Conservation (phyloP, 1,140 invertebrate species). For the Metopolophium dirhodum region DNA sequence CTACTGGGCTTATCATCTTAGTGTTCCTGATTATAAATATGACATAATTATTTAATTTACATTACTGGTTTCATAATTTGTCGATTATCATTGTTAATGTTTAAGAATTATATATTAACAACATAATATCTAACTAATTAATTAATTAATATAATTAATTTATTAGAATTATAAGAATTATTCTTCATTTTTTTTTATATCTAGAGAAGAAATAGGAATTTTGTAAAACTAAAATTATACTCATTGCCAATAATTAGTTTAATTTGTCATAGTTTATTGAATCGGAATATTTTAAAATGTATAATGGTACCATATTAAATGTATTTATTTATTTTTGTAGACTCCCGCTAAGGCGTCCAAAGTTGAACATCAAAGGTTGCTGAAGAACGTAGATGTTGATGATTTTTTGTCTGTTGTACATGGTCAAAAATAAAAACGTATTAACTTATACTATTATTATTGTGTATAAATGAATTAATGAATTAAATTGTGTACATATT, state of each 20-base stretch:
- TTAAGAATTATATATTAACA: too few relatives aligned
- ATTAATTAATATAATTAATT: too few relatives aligned
- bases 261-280: not conserved
- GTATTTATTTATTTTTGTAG: not conserved
- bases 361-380: conserved; percentile 52
- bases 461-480: not conserved
- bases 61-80: too few relatives aligned
- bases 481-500: not conserved
- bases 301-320: not conserved
- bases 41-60: too few relatives aligned
- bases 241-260: not conserved
- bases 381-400: conserved; percentile 45
- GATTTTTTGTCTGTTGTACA: conserved; percentile 53
- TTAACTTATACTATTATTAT: not conserved
- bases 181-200: not conserved
- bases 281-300: not conserved
- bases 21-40: too few relatives aligned
- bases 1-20: too few relatives aligned
- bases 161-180: not conserved
- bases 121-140: too few relatives aligned
- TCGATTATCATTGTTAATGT: too few relatives aligned
- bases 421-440: conserved; percentile 22
- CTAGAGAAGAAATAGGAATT: not conserved
- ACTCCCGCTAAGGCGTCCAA: conserved; percentile 31
- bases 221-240: not conserved